Evolutionary conservation across 2,888 invertebrate species (phyloP).

Genomic region (Drosophila kanekoi): DNA sequence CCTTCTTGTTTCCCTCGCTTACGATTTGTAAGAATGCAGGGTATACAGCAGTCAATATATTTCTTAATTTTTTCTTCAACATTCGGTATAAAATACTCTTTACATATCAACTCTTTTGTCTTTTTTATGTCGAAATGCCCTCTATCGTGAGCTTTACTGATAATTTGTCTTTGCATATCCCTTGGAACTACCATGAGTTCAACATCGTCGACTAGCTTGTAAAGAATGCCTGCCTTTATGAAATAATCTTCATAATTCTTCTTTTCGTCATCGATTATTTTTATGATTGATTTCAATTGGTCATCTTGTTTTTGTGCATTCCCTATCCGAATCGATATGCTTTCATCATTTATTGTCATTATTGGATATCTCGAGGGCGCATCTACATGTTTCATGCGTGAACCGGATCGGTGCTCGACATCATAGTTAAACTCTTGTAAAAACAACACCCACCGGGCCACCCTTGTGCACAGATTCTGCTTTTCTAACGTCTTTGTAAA

Average conservation of each 20-base stretch:
- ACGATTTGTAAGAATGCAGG: conserved; percentile 38
- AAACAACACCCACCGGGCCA: background rate
- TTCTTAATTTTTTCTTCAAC: conserved; percentile 41
- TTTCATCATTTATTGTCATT: no score
- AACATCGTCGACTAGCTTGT: background rate
- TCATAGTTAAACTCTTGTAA: background rate
- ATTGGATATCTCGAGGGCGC: no score
- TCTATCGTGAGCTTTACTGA: background rate
- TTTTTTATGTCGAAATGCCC: background rate
- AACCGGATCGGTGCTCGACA: conserved; percentile 1
- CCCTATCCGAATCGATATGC: no score
- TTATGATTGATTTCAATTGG: background rate
- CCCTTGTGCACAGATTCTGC: conserved; percentile 1
- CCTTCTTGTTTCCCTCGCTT: conserved; percentile 51
- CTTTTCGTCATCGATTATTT: background rate
- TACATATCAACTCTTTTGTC: background rate
- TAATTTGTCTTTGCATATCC: background rate
- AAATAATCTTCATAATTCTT: background rate
- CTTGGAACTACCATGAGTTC: background rate
- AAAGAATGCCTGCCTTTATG: background rate
- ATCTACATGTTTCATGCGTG: background rate
- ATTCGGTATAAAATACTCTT: conserved; percentile 15
- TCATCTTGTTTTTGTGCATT: background rate
- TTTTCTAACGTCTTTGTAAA: conserved; percentile 9
- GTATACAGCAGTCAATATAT: conserved; percentile 39